Base-by-base conservation (phyloP, 1,140 invertebrate species). In the Drosophila navojoa region DNA sequence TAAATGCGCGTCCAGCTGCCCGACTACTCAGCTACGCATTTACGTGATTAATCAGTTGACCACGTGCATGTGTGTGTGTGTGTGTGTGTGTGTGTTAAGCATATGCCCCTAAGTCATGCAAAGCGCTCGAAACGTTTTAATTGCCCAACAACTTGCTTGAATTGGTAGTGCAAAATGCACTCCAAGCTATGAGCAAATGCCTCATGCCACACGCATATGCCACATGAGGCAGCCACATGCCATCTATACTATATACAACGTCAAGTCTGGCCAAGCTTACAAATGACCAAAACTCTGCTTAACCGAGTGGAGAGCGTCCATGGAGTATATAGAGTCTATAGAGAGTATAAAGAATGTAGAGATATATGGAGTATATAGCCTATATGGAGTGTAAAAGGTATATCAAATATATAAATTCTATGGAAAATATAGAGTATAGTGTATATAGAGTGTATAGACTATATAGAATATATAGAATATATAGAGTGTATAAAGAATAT, bases 11-110 rank as follows among this genome's bases (percentile, higher is more conserved):
- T 29, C 55, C 42, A 66, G 32, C 60, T 45, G 57, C 15, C 27
- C 58, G 52, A 77, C 77, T 68, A 71, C 78, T 81, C 63, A 62
- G 55, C 68, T 82, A 86, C 84, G 84, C 82, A 86, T 89, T 87
- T 86, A 86, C 82, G 82, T 86, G 82, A 86, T 86, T 86, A 86
- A 82, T 87, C 82, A 87, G 82, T 67, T 82, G 84, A 76, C 84
- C 82, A 87, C 82, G 84, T 87, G 81, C 22, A 10, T 11, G 15
- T 22, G 2, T 25, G n/a, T 42, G 11, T 49, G 13, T 49, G 15
- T 63, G 25, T 50, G 32, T n/a, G 40, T 42, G 16, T 66, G 52
- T 50, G 49, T 45, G 22, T 35, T 42, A 10, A 60, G 61, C 78
- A 86, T 87, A 87, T 86, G 82, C 69, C 64, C 35, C 72, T 68